These are phyloP conservation scores for Diabrotica virgifera DNA, from an alignment of 1,140 invertebrate species.

Conservation along the genomic window DNA sequence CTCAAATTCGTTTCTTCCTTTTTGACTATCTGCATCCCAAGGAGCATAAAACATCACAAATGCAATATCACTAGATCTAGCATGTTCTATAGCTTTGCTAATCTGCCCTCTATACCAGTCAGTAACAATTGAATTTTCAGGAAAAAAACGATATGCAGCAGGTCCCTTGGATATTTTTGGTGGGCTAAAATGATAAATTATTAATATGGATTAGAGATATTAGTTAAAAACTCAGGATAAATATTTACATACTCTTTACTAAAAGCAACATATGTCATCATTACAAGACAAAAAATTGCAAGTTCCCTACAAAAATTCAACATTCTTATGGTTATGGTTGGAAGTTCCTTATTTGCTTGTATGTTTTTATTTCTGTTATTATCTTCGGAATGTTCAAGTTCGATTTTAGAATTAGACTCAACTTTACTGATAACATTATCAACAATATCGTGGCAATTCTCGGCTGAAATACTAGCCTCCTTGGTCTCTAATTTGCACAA, in stretches of 20 bases:
- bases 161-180: slow-evolving; percentile 66
- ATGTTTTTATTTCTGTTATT: slow-evolving; percentile 4
- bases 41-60: slow-evolving; percentile 89
- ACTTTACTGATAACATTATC: slow-evolving; percentile 27
- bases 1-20: slow-evolving; percentile 68
- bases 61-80: slow-evolving; percentile 61
- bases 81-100: slow-evolving; percentile 56
- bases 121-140: slow-evolving; percentile 59
- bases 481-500: slow-evolving; percentile 21
- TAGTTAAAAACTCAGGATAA: not conserved
- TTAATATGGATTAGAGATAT: not conserved
- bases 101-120: slow-evolving; percentile 75
- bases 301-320: slow-evolving; percentile 43
- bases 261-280: slow-evolving; percentile 57
- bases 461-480: slow-evolving; percentile 18
- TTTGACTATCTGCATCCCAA: slow-evolving; percentile 81
- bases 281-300: slow-evolving; percentile 50
- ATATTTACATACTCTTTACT: slow-evolving; percentile 56
- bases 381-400: slow-evolving; percentile 18
- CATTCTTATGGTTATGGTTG: slow-evolving; percentile 37
- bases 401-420: slow-evolving; percentile 15
- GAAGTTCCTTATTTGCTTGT: slow-evolving; percentile 17
- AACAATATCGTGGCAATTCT: slow-evolving; percentile 21
- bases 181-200: slow-evolving; percentile 50
- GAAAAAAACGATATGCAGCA: slow-evolving; percentile 66